Conservation (phyloP, 2,797 vertebrate genomes). For the Pristis pectinata region DNA sequence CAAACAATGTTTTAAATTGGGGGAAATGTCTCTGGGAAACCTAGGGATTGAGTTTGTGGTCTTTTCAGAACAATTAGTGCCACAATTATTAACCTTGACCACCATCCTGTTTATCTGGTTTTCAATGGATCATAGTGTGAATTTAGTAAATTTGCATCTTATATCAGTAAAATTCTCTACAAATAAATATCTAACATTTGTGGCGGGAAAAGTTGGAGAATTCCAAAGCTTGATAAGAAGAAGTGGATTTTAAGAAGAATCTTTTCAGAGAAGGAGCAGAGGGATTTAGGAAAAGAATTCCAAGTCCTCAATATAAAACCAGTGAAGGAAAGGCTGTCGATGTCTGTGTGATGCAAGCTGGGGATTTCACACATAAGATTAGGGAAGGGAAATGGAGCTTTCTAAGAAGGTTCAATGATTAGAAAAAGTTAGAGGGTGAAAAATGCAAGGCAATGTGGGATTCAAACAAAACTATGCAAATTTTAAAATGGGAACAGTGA, state of each 20-base stretch:
- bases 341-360: not conserved
- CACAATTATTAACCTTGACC: too few species aligned
- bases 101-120: not conserved
- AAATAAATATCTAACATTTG: not conserved
- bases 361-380: not conserved
- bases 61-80: not conserved
- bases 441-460: not conserved
- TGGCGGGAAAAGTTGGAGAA: not conserved
- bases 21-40: not conserved
- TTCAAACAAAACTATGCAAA: not conserved
- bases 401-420: not conserved
- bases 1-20: not conserved
- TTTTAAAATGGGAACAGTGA: not conserved
- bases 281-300: not conserved
- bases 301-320: not conserved
- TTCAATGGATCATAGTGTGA: not conserved
- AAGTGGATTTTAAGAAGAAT: not conserved
- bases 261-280: not conserved
- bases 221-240: not conserved
- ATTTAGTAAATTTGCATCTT: not conserved
- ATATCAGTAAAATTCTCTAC: not conserved
- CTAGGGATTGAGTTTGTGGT: not conserved
- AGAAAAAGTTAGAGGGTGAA: not conserved
- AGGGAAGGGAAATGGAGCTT: not conserved
- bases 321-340: not conserved